phyloP scores from a whole-genome alignment of 2,113 vertebrate genomes.

The Ariopsis seemanni region DNA sequence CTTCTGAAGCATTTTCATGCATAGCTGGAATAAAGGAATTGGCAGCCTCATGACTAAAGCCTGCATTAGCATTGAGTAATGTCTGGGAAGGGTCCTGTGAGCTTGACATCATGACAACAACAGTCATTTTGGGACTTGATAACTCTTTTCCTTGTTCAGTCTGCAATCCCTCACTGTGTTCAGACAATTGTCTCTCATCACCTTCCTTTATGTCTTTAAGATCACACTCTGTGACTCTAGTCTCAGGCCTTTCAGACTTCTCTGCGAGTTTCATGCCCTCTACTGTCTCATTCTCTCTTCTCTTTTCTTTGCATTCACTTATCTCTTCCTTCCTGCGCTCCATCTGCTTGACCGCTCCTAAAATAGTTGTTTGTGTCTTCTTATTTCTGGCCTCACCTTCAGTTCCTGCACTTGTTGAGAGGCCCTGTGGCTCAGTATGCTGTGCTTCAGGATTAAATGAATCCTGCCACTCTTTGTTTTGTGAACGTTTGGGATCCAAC shows the following conservation, averaged over 20 bases:
- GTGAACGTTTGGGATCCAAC: slow-evolving; percentile 10
- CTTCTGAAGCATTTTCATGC: slow-evolving; percentile 21
- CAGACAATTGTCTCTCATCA: slow-evolving; percentile 10
- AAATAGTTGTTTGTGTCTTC: slow-evolving; percentile 13
- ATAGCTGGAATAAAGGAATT: slow-evolving; percentile 43
- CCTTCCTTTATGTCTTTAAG: slow-evolving; percentile 21
- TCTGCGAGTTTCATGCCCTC: slow-evolving; percentile 47
- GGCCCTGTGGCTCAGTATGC: background rate
- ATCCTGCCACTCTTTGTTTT: slow-evolving; percentile 27
- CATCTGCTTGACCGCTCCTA: slow-evolving; percentile 45
- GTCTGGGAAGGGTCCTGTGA: slow-evolving; percentile 28
- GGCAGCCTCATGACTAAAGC: slow-evolving; percentile 14
- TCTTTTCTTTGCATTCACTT: slow-evolving; percentile 43
- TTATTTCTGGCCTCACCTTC: slow-evolving; percentile 41
- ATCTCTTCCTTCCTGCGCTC: slow-evolving; percentile 50
- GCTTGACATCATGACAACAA: slow-evolving; percentile 10
- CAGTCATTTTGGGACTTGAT: slow-evolving; percentile 8
- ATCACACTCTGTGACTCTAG: slow-evolving; percentile 24
- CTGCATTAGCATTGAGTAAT: background rate
- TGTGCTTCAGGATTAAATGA: slow-evolving; percentile 15
- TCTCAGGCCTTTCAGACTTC: slow-evolving; percentile 34
- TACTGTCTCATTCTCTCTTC: slow-evolving; percentile 31
- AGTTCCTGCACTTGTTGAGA: slow-evolving; percentile 31
- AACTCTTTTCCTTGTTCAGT: slow-evolving; percentile 18
- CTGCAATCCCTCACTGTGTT: slow-evolving; percentile 8